phyloP scores from a whole-genome alignment of 2,888 invertebrate genomes.

The Parelbella ahira region DNA sequence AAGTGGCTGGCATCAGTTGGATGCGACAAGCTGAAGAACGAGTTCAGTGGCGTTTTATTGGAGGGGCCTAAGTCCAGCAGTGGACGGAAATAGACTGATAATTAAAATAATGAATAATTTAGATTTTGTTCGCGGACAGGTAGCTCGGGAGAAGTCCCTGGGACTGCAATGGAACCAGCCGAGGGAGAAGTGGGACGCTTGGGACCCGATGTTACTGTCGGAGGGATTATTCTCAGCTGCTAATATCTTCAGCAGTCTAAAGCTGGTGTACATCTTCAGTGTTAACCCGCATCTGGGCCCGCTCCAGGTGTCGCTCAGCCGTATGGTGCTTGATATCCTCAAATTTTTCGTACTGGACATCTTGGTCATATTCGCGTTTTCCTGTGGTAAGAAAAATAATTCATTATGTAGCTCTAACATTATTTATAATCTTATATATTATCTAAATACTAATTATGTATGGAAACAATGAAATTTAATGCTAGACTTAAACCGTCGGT shows the following conservation, averaged over 20 bases:
- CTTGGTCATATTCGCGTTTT: constrained; percentile 95
- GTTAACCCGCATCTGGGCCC: constrained; percentile 98
- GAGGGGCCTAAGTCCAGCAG: no score
- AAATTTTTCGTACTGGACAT: constrained; percentile 97
- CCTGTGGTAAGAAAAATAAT: constrained; percentile 92
- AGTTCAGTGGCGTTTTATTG: no score
- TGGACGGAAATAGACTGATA: no score
- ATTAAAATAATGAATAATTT: no score
- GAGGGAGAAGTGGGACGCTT: constrained; percentile 97
- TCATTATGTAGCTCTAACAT: no score
- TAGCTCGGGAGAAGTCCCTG: constrained; percentile 85
- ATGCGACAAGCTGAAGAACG: no score
- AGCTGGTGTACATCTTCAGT: constrained; percentile 98
- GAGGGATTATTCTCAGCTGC: constrained; percentile 99
- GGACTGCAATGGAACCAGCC: constrained; percentile 84
- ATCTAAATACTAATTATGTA: no score
- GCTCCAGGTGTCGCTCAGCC: constrained; percentile 95
- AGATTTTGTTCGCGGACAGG: no score
- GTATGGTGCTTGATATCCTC: constrained; percentile 97
- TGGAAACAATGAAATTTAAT: no score
- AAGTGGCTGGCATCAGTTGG: no score
- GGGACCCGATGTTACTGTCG: constrained; percentile 98
- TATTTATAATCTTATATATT: no score
- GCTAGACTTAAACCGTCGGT: no score
- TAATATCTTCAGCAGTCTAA: constrained; percentile 96